Conservation (phyloP, 2,797 vertebrate genomes). For the Diceros bicornis region DNA sequence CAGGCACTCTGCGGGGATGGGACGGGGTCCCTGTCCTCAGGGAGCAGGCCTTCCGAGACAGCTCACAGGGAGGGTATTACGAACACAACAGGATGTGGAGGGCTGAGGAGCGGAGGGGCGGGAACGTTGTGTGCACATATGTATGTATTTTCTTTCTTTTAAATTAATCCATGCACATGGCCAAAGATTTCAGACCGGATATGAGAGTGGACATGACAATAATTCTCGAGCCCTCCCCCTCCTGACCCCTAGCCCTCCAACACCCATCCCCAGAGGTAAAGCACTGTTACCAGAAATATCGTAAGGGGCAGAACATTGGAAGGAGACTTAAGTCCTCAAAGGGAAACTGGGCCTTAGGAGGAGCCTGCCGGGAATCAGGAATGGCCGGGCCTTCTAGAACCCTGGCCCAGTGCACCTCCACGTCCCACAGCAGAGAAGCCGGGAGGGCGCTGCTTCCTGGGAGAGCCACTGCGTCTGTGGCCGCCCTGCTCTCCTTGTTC, state of each 20-base stretch:
- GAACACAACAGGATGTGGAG: accelerated
- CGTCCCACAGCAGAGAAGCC: too few relatives aligned
- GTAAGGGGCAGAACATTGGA: background rate
- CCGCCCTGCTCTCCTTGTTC: background rate
- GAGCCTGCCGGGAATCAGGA: background rate
- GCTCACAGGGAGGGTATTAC: background rate
- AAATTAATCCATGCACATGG: background rate
- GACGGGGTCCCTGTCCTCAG: background rate
- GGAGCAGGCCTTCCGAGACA: background rate
- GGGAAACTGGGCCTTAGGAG: background rate
- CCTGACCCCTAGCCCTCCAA: background rate
- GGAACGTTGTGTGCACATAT: accelerated
- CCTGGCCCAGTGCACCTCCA: background rate
- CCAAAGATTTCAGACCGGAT: background rate
- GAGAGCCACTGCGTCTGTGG: background rate
- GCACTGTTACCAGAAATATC: background rate
- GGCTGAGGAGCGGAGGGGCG: background rate
- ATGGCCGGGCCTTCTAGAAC: background rate
- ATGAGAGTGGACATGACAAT: background rate
- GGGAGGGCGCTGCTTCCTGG: background rate
- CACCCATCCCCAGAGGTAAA: background rate
- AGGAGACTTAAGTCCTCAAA: background rate
- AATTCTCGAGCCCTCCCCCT: background rate
- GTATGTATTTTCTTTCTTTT: background rate
- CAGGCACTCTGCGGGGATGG: background rate